Base-by-base conservation (phyloP, 2,113 vertebrate species). In the Orcinus orca region DNA sequence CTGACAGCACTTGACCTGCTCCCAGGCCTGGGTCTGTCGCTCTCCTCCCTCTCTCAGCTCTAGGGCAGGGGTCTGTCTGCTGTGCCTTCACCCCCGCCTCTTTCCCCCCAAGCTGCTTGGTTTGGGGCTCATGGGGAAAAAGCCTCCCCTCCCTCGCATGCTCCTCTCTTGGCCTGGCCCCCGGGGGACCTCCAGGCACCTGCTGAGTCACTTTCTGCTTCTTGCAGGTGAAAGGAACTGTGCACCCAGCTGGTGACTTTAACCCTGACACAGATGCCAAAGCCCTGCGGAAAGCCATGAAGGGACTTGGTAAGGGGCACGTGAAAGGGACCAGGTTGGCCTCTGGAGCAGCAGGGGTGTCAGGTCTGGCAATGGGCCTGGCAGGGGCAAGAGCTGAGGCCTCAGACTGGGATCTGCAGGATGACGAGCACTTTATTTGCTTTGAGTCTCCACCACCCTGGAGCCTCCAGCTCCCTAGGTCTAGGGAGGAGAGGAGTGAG, bases 271-370 rank as follows among this genome's bases (percentile, higher is more conserved):
- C 98, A 12, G 99, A 99, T 0, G 99, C 99, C 0, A 99, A 99
- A 97, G 99, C 99, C 5, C 98, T 99, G 81, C 99, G 99, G 98
- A 99, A 99, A 98, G 99, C 99, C 0, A 99, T 99, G 99, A 99
- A 99, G 97, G 99, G 99, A 29, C 98, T 99, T 31, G 99, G 99
- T 99, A 95, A 97, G 99, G 8, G 0, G 17, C 5, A 1, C 1
- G 0, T 14, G 25, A 6, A 63, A 20, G 60, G 68, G 62, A 5
- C 13, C 2, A 29, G 23, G 10, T 1, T 21, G 13, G 12, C 13
- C 31, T 41, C 29, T 14, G 6, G 76, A 70, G 73, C 20, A 13
- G 26, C 14, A 1, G 29, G 14, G 17, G 6, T 4, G 21, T 13
- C 8, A 14, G 47, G 33, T 23, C 53, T 29, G 36, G 25, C 60